phyloP scores from a whole-genome alignment of 2,113 vertebrate species.

The Rhagologus leucostigma region DNA sequence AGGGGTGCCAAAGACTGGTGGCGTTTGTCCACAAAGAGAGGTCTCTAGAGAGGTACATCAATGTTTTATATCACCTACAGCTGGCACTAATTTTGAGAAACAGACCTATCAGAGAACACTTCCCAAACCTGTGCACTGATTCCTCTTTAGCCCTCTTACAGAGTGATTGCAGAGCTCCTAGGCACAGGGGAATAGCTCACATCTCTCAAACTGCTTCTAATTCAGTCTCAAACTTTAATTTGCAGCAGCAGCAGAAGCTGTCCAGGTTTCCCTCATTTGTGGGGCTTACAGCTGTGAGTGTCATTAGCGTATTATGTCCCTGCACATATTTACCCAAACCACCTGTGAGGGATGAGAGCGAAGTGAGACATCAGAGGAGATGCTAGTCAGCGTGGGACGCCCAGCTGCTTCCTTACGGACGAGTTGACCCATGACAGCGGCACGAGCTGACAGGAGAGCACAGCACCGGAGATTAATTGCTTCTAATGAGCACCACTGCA shows the following conservation, averaged over 20 bases:
- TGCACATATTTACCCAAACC: background rate
- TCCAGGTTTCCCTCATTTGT: background rate
- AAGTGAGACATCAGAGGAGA: background rate
- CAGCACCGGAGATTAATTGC: constrained; percentile 51
- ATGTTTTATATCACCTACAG: background rate
- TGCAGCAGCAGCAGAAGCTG: background rate
- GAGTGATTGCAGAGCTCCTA: background rate
- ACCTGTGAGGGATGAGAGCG: background rate
- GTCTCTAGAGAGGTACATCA: background rate
- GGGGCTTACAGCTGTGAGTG: background rate
- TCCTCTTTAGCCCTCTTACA: background rate
- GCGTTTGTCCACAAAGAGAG: background rate
- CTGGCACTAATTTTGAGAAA: background rate
- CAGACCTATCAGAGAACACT: background rate
- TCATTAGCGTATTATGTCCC: background rate
- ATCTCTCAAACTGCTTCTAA: background rate
- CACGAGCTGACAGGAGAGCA: constrained; percentile 16
- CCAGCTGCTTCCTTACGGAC: background rate
- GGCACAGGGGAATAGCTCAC: background rate
- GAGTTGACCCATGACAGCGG: background rate
- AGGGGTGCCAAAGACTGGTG: background rate
- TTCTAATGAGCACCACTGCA: constrained; percentile 48
- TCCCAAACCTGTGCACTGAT: background rate
- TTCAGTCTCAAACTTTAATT: background rate
- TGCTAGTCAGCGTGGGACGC: background rate